Evolutionary conservation across 1,140 invertebrate genomes (phyloP).

Genomic region (Drosophila mojavensis): DNA sequence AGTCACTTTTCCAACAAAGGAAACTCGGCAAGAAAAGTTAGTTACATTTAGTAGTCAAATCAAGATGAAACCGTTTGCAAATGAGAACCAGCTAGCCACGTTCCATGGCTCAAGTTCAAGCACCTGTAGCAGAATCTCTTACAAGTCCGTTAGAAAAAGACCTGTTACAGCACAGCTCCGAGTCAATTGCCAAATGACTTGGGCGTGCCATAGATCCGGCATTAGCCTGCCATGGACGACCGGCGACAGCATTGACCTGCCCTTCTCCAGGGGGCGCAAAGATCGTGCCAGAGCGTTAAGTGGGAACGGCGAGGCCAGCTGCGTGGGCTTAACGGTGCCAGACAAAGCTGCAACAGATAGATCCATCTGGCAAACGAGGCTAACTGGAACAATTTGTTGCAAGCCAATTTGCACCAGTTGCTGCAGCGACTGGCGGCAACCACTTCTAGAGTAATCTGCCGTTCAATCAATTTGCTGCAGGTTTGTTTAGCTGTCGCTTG

Average conservation of each 20-base stretch:
- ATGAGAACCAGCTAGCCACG: background rate
- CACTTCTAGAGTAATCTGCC: conserved; percentile 67
- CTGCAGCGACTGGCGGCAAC: conserved; percentile 21
- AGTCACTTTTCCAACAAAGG: too few relatives aligned
- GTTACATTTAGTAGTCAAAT: too few relatives aligned
- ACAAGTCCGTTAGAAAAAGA: conserved; percentile 8
- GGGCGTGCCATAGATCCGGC: conserved; percentile 1
- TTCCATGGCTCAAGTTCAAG: conserved; percentile 6
- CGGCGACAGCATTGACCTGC: conserved; percentile 30
- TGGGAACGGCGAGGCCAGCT: conserved; percentile 21
- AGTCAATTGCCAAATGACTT: conserved; percentile 15
- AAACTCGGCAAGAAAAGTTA: too few relatives aligned
- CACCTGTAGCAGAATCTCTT: conserved; percentile 18
- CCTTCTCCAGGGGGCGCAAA: conserved; percentile 25
- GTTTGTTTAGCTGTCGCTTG: conserved; percentile 64
- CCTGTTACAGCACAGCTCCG: background rate
- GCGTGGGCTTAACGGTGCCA: conserved; percentile 64
- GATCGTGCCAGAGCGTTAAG: conserved; percentile 41
- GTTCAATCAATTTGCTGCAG: conserved; percentile 76
- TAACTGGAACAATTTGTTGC: conserved; percentile 53
- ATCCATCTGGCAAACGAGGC: conserved; percentile 51
- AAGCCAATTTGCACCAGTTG: conserved; percentile 61
- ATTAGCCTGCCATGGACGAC: conserved; percentile 19
- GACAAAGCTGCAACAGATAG: conserved; percentile 55
- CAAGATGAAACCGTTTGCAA: too few relatives aligned